Evolutionary conservation across 1,140 invertebrate genomes (phyloP).

Genomic region (Chionoecetes opilio): DNA sequence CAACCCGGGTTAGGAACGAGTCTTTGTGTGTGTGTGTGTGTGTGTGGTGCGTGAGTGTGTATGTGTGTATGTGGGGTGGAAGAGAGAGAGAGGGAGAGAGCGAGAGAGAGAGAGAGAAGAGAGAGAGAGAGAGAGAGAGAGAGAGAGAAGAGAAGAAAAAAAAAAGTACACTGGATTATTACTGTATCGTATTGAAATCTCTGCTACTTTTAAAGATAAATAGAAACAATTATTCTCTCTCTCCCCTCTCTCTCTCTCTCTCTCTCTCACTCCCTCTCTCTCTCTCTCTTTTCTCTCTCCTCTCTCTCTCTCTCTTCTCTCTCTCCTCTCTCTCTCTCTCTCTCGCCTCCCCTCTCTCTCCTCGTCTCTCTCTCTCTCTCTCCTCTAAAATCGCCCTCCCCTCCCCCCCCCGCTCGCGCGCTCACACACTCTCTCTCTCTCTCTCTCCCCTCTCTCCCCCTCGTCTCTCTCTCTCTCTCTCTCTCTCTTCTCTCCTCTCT

Average conservation of each 20-base stretch:
- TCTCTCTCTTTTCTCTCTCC: background rate
- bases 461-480: no score
- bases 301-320: background rate
- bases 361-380: no score
- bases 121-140: constrained; percentile 57
- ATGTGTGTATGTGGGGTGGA: background rate
- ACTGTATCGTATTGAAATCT: constrained; percentile 10
- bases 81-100: background rate
- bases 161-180: background rate
- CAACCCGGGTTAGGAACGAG: background rate
- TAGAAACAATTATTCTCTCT: background rate
- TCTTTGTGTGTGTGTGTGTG: background rate
- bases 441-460: no score
- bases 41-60: background rate
- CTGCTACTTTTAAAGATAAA: no score
- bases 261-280: background rate
- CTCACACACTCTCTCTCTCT: no score
- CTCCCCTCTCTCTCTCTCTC: background rate
- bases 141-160: constrained; percentile 42
- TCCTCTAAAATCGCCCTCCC: no score
- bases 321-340: no score
- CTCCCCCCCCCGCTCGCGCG: no score
- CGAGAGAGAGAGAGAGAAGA: constrained; percentile 56
- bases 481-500: no score
- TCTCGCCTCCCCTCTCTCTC: background rate